Base-by-base conservation (phyloP, 2,113 vertebrate genomes). In the Sceloporus undulatus region DNA sequence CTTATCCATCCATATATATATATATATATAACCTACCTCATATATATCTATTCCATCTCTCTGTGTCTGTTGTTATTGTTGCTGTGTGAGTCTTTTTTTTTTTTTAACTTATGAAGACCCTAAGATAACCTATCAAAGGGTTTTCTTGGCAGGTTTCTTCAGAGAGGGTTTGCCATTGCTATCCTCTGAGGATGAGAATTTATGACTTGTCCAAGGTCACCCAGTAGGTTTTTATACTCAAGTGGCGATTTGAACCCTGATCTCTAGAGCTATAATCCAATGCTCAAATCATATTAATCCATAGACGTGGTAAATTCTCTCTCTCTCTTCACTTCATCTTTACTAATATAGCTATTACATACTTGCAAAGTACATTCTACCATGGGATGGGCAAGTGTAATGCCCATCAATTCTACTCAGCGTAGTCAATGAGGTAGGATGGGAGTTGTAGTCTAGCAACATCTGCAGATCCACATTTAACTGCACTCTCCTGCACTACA, bases 361-460 rank as follows among this genome's bases (percentile, higher is more conserved):
- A 18, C 78, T 85, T 42, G 86, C 71, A 83, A 79, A 82, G 91
- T 89, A 91, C 86, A 86, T 59, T 70, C 59, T 62, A 62, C 59
- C 59, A 62, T 14, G 59, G 59, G 13, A 3, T 62, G 59, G 59
- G 4, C 13, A 62, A 62, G 13, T 71, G 27, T 11, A 29, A 29
- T 1, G 10, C 68, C 68, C 10, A 71, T 27, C 7, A 19, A 29
- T 29, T 27, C 27, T 29, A 27, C 29, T 29, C 68, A 71, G 27
- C 25, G n/a, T 29, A 71, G 27, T 10, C 29, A 27, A 10, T 29
- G 68, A 2, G 9, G 68, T 27, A 11, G 10, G 25, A 9, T 29
- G 68, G 68, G 68, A 71, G 25, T 10, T 71, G 25, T 29, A 71
- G 27, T 27, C 27, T 7, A 71, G 25, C 25, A 71, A 29, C 68